Conservation (phyloP, 2,888 invertebrate species). For the Lasioglossum vierecki region DNA sequence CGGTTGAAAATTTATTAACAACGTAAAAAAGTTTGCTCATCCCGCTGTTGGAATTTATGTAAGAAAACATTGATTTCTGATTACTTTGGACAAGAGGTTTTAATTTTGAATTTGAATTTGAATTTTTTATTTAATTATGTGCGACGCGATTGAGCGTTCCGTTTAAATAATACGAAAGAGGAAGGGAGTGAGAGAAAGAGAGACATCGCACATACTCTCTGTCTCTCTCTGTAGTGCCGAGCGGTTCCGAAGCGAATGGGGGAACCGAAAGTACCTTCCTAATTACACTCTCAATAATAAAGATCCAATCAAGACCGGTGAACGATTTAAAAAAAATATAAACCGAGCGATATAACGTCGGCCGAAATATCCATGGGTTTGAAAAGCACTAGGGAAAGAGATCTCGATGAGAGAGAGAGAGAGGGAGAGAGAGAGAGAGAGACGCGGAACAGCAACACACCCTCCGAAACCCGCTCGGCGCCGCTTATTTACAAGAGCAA, state of each 20-base stretch:
- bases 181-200: no score
- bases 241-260: not conserved
- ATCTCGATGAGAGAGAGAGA: not conserved
- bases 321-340: not conserved
- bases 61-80: no score
- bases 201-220: no score
- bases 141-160: not conserved
- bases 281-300: slow-evolving; percentile 13
- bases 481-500: slow-evolving; percentile 27
- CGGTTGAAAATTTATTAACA: slow-evolving; percentile 2
- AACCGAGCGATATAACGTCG: not conserved
- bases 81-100: no score
- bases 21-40: not conserved
- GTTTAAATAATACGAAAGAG: not conserved
- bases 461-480: not conserved
- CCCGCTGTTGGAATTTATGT: not conserved
- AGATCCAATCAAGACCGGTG: not conserved
- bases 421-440: not conserved
- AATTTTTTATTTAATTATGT: no score
- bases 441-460: not conserved
- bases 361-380: not conserved
- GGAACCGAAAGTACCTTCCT: slow-evolving; percentile 1
- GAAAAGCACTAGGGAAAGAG: slow-evolving; percentile 1
- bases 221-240: not conserved
- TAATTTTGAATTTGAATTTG: no score